Percentiles rank a stretch among this genome's conserved stretches.
These are phyloP conservation scores for Pseudobourletiella spinata DNA, from an alignment of 1,140 invertebrate genomes.

Conservation along the genomic window DNA sequence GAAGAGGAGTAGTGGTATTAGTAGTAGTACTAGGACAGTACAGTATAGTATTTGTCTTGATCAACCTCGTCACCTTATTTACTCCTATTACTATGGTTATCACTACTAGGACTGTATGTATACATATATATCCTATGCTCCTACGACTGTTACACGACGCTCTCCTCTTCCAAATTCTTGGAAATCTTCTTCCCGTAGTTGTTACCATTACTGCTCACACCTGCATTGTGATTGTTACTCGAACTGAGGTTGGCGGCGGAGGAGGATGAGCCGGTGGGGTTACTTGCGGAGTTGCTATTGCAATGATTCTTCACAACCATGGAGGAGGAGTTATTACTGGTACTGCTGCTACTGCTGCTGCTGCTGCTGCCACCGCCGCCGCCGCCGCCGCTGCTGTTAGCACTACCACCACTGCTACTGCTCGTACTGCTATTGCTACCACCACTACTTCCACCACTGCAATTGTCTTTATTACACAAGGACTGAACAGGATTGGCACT, in stretches of 20 bases:
- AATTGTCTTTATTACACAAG: slow-evolving; percentile 18
- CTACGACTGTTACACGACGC: slow-evolving; percentile 34
- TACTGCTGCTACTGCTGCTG: background rate
- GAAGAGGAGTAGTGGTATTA: too few relatives aligned
- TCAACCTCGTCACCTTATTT: too few relatives aligned
- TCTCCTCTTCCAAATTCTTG: slow-evolving; percentile 36
- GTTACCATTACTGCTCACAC: background rate
- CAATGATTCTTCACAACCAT: slow-evolving; percentile 23
- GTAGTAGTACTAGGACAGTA: too few relatives aligned
- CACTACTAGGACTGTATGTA: too few relatives aligned
- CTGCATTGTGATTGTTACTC: background rate
- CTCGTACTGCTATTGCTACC: too few relatives aligned
- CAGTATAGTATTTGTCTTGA: too few relatives aligned
- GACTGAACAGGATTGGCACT: slow-evolving; percentile 32
- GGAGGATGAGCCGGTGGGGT: background rate
- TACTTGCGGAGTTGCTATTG: background rate
- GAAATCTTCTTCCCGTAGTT: slow-evolving; percentile 30
- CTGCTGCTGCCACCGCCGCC: background rate
- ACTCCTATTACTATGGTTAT: too few relatives aligned
- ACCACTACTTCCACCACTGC: too few relatives aligned
- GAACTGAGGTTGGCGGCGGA: background rate
- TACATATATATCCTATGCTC: too few relatives aligned
- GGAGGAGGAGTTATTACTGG: background rate
- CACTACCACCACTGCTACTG: too few relatives aligned
- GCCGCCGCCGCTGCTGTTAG: too few relatives aligned